Base-by-base conservation (phyloP, 1,140 invertebrate species). In the Anastatus disparis region DNA sequence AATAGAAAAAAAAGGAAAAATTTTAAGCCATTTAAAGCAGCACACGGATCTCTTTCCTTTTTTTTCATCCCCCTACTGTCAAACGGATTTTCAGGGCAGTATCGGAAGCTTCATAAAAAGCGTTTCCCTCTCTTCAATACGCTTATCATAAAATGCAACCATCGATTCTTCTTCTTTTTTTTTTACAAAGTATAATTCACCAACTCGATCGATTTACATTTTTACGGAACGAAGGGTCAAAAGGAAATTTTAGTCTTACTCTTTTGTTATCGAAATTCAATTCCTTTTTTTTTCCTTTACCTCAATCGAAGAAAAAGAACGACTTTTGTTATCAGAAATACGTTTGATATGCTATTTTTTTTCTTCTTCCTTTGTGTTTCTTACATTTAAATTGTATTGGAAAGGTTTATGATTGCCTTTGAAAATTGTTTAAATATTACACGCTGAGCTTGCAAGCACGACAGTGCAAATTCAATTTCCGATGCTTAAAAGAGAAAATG, bases 91-190 rank as follows among this genome's bases (percentile, higher is more conserved):
- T 8, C 8, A 10, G 7, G 31, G n/a, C 1, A 2, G 13, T 42
- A 59, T 59, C 31, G 10, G 38, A 8, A 42, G 22, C 26, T 42
- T 42, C 38, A 22, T 10, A 59, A 59, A n/a, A 59, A 44, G 20
- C 20, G 20, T 24, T 12, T 15, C 50, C n/a, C n/a, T 26, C 22
- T 15, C 27, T 29, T 52, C 24, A 26, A 13, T 27, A 27, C 26
- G 22, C 56, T 59, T 59, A 59, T 59, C 56, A 59, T 59, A 59
- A 59, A 59, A 27, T 40, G 15, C 31, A 42, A 59, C 20, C 35
- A 26, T 38, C 13, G 26, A 17, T 48, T 27, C 13, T 9, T 26
- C 12, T 29, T 52, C 50, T 12, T 29, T 52, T 29, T 13, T 20
- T 22, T 4, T 12, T 3, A 3, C 17, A 42, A 26, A 42, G 35